phyloP scores from a whole-genome alignment of 2,888 invertebrate genomes.

The Aphidius colemani region DNA sequence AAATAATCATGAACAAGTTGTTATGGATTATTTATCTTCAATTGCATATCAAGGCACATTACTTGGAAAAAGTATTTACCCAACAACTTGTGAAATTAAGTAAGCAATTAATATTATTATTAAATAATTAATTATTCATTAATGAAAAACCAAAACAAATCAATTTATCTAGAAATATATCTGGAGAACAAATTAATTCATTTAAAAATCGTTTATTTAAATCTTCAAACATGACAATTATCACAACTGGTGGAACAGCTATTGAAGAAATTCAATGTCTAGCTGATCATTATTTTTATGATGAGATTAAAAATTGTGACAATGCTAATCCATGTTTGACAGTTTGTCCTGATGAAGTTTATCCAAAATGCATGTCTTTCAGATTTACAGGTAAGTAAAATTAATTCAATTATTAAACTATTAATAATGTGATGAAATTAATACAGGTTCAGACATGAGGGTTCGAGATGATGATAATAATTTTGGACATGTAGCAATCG shows the following conservation, averaged over 20 bases:
- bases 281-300: constrained; percentile 33
- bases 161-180: constrained; percentile 34
- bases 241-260: constrained; percentile 40
- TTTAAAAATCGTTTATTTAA: constrained; percentile 41
- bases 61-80: constrained; percentile 55
- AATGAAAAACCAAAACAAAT: constrained; percentile 12
- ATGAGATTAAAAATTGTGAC: constrained; percentile 4
- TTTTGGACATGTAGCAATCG: constrained; percentile 60
- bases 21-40: constrained; percentile 62
- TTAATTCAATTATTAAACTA: constrained; percentile 25
- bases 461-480: constrained; percentile 61
- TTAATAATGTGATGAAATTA: no score
- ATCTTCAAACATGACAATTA: constrained; percentile 39
- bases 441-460: constrained; percentile 48
- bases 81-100: constrained; percentile 38
- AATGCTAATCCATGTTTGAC: neutral
- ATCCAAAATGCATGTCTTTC: constrained; percentile 1
- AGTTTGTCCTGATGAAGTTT: neutral
- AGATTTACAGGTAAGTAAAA: neutral
- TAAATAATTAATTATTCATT: neutral
- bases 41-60: constrained; percentile 63
- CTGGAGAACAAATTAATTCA: constrained; percentile 28
- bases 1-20: constrained; percentile 52
- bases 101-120: constrained; percentile 24
- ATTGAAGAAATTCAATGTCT: constrained; percentile 35